Evolutionary conservation across 2,888 invertebrate genomes (phyloP), one percentile per base, ranked within the genome.

Genomic region (Lasioglossum lativentre): DNA sequence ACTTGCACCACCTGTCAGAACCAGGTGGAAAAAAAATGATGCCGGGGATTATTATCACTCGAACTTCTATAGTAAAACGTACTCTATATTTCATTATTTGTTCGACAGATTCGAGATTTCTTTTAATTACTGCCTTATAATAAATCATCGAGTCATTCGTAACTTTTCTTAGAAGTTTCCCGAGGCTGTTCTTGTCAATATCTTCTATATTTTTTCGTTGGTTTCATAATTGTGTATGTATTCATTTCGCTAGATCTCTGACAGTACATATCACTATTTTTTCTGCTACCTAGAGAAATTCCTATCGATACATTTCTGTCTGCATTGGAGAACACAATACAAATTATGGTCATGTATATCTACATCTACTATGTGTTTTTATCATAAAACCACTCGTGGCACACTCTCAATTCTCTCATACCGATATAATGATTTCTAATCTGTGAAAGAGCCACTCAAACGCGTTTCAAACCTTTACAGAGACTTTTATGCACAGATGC

Each of bases 131-230:
- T 16, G 16, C 27, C 16, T 63, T 63, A 30, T 63, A 30, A 63
- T 63, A 63, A 63, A 63, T 63, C 63, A 63, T 63, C 63, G 16
- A 63, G 63, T 63, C 16, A 63, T 63, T 63, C 30, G 63, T 30
- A 63, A 63, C 30, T 63, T 63, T 63, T 16, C 27, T 16, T 16
- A 30, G 4, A 63, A 63, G 30, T 63, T 63, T 63, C 30, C 16
- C 30, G 6, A 63, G 16, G 16, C n/a, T 52, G 3, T 52, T 52
- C 52, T 16, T 12, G 63, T 30, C 63, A 0, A 63, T 63, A 63
- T 30, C 63, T 63, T 30, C 30, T 30, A 16, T 63, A 63, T 63
- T 30, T 63, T 27, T 16, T n/a, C 52, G 23, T 63, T 30, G 5
- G 30, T 16, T 30, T 30, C 63, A 63, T 16, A 27, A 30, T 63